Percentiles rank a stretch among this genome's conserved stretches.
phyloP scores from a whole-genome alignment of 2,888 invertebrate genomes.

The Polydrusus pterygomalis region DNA sequence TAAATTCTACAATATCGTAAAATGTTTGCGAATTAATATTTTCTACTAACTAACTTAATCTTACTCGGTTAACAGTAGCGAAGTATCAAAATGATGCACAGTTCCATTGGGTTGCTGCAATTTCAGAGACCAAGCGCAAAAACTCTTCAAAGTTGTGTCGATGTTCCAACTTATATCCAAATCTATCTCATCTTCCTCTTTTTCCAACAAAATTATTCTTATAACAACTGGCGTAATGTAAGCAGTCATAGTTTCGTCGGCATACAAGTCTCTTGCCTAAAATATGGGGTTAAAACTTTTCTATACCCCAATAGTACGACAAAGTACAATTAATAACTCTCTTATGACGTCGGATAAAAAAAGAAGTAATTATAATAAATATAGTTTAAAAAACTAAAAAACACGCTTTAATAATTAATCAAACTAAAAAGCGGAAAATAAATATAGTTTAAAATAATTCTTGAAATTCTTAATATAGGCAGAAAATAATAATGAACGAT shows the following conservation, averaged over 20 bases:
- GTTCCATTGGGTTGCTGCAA: slow-evolving; percentile 75
- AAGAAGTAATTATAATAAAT: too few species aligned
- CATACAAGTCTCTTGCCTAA: slow-evolving; percentile 71
- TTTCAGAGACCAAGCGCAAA: slow-evolving; percentile 78
- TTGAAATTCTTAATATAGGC: too few species aligned
- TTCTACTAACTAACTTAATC: not conserved
- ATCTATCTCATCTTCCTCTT: slow-evolving; percentile 74
- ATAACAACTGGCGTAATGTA: slow-evolving; percentile 76
- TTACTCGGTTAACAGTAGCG: slow-evolving; percentile 76
- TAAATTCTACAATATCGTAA: too few species aligned
- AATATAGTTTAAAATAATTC: too few species aligned
- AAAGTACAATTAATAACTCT: too few species aligned
- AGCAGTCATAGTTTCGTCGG: slow-evolving; percentile 74
- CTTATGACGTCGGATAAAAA: too few species aligned
- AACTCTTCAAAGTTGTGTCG: slow-evolving; percentile 76
- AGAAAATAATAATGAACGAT: too few species aligned
- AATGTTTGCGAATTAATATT: too few species aligned
- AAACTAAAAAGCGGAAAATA: too few species aligned
- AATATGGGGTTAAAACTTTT: not conserved
- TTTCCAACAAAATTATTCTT: slow-evolving; percentile 75
- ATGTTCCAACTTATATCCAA: slow-evolving; percentile 73
- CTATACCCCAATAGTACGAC: too few species aligned
- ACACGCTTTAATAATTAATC: too few species aligned
- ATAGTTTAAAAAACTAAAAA: too few species aligned
- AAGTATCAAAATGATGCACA: slow-evolving; percentile 78